A percentile compares a stretch with the other conserved stretches of the same genome.
phyloP scores from a whole-genome alignment of 2,113 vertebrate genomes.

The Hyla sarda region DNA sequence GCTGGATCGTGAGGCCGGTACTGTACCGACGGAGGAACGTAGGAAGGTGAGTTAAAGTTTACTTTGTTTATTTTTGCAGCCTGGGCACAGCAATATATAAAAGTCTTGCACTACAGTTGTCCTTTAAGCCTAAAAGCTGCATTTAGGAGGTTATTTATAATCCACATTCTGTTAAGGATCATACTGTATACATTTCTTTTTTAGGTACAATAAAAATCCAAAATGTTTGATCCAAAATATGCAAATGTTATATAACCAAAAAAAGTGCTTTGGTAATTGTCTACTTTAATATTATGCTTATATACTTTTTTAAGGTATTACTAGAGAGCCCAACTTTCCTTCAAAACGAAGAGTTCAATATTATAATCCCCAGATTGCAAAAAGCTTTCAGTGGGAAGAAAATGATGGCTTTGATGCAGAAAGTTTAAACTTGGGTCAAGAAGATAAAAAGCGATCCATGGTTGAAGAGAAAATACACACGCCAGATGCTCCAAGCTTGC shows the following conservation, averaged over 20 bases:
- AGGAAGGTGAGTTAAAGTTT: no score
- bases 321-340: slow-evolving; percentile 82
- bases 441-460: slow-evolving; percentile 58
- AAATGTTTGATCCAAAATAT: not conserved
- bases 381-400: slow-evolving; percentile 78
- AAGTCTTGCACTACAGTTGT: no score
- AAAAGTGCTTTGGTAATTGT: not conserved
- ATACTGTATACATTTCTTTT: no score
- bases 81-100: no score
- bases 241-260: not conserved
- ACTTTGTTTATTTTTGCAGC: no score
- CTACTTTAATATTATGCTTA: not conserved
- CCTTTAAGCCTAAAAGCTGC: no score
- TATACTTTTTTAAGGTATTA: slow-evolving; percentile 72
- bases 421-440: slow-evolving; percentile 58
- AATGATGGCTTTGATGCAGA: slow-evolving; percentile 57
- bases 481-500: slow-evolving; percentile 66
- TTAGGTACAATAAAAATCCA: not conserved
- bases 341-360: slow-evolving; percentile 81
- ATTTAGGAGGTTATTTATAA: no score
- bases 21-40: no score
- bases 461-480: slow-evolving; percentile 64
- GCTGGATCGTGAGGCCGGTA: no score
- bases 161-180: no score
- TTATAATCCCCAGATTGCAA: slow-evolving; percentile 74